Percentiles rank a stretch among this genome's conserved stretches.
Conservation (phyloP, 2,113 vertebrate species). For the Saccopteryx bilineata region DNA sequence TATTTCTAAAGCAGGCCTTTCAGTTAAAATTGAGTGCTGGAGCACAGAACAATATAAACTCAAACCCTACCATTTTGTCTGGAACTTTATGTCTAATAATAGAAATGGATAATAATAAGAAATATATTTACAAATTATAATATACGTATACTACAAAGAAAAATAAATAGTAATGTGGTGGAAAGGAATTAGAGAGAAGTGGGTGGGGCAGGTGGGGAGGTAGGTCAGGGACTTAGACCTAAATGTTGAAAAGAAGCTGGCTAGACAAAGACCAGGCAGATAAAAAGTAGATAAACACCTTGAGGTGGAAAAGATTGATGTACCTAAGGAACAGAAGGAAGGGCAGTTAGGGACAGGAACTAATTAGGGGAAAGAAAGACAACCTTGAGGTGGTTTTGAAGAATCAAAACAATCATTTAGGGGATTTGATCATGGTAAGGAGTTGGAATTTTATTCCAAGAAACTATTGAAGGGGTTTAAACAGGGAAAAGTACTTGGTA, state of each 20-base stretch:
- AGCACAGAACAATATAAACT: slow-evolving; percentile 39
- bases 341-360: background rate
- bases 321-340: background rate
- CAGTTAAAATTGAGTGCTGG: background rate
- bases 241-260: slow-evolving; percentile 36
- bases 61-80: background rate
- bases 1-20: slow-evolving; percentile 15
- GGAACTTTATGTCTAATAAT: slow-evolving; percentile 28
- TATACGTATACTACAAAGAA: background rate
- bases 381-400: background rate
- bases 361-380: background rate
- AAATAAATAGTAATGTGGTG: background rate
- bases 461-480: slow-evolving; percentile 36
- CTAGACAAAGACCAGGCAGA: slow-evolving; percentile 17
- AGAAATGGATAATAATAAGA: background rate
- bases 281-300: background rate
- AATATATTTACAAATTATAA: slow-evolving; percentile 4
- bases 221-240: background rate
- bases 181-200: slow-evolving; percentile 9
- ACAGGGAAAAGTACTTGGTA: slow-evolving; percentile 5
- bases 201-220: no score
- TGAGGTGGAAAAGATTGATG: background rate
- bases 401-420: background rate
- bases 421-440: background rate
- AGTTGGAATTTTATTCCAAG: slow-evolving; percentile 54